Base-by-base conservation (phyloP, 2,888 invertebrate genomes). In the Nemotelus nigrinus region DNA sequence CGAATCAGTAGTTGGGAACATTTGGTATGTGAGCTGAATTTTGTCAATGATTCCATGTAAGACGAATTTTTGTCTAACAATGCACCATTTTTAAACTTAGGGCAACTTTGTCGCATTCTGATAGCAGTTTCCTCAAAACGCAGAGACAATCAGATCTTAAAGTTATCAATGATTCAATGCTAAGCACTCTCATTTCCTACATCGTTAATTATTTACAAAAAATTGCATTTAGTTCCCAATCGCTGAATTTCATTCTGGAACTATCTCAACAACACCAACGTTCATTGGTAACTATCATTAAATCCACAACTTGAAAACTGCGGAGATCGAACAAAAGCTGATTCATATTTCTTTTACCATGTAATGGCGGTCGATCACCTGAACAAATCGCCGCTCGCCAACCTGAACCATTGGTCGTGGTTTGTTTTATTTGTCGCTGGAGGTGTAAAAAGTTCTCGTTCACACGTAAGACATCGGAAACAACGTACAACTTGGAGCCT, bases 381-480 rank as follows among this genome's bases (percentile, higher is more conserved):
- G 63, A 25, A 25, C 63, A 63, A 63, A 63, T 63, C 3, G 41
- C 4, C 25, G 25, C 10, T 43, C n/a, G 10, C 63, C 43, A 43
- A 63, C 63, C 41, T 63, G 63, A 63, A 63, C 43, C 43, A 63
- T 43, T 63, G 41, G 65, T 45, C n/a, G 45, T n/a, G 47, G 3
- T 47, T 25, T 47, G 47, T 47, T 65, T 44, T 10, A 8, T 10
- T 6, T 41, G 7, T 45, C 47, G 65, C 65, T 45, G 25, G 25
- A n/a, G 65, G 65, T 65, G 65, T 41, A 8, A 47, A 63, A 45
- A 6, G 47, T 65, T 47, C 47, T 44, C 65, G 8, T 65, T 47
- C 45, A 47, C 65, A 45, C 65, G 3, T 47, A 47, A 67, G 25
- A 25, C 8, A 70, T 70, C 70, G 70, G 70, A 70, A 68, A 68